Evolutionary conservation across 2,797 vertebrate species (phyloP), one percentile per base, ranked within the genome.

Genomic region (Eutrigla gurnardus): DNA sequence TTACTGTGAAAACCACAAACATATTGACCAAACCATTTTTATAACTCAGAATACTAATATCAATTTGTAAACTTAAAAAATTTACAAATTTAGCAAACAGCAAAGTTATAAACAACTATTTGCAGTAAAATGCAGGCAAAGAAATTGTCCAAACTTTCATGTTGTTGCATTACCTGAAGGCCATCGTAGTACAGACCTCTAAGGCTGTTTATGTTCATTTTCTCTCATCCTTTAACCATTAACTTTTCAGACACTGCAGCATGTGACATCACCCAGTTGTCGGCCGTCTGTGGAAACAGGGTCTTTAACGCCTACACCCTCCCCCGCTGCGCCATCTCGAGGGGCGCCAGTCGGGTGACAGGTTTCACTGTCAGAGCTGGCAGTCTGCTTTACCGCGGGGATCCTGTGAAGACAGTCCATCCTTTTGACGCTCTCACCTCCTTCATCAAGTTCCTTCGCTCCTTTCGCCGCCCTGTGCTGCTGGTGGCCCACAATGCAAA

Each of bases 261-360:
- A 6, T 93, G 94, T 80, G 78, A 95, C n/a, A 92, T 95, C 77
- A 83, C 92, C 68, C 94, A 95, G 91, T 6, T 95, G 60, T 86
- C 88, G 0, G 94, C 94, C 12, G 12, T 94, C 81, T 86, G 86
- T 17, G 86, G 82, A 17, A 43, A 74, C 5, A 65, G 0, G 7
- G 14, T 18, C 14, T 94, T 94, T 52, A 89, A 93, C 2, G 73
- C 3, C 13, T 93, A 92, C 84, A 58, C 65, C 11, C 18, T 93
- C 11, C 94, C 94, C 2, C n/a, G 25, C 18, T 5, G 39, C 4
- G 0, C 10, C 6, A 80, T 94, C 52, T 77, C 67, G 0, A 0
- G 4, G 0, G 73, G 79, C 0, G 93, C 92, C 33, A 75, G 3
- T 0, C 2, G 1, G 0, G 43, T 93, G 57, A 95, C 89, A 0